Percentiles rank a stretch among this genome's conserved stretches.
Conservation (phyloP, 2,888 invertebrate species). For the Dicyrtomina minuta region DNA sequence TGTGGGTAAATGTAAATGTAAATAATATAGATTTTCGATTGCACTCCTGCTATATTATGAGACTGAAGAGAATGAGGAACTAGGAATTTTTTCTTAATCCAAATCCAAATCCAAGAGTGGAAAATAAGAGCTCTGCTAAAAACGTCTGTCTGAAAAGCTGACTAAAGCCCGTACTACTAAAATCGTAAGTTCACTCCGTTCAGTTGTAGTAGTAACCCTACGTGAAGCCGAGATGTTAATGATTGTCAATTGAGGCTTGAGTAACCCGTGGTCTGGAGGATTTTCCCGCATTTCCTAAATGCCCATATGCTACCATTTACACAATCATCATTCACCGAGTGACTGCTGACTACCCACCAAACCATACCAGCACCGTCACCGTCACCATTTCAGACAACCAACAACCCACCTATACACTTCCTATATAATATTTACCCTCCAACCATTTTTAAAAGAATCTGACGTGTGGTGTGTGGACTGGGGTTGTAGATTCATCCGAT, state of each 20-base stretch:
- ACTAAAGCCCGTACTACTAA: background rate
- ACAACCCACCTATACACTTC: constrained; percentile 5
- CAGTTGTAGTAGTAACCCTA: background rate
- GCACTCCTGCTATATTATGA: no score
- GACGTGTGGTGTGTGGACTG: no score
- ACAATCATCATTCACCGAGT: constrained; percentile 32
- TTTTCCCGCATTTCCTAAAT: constrained; percentile 37
- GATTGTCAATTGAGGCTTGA: constrained; percentile 27
- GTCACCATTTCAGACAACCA: no score
- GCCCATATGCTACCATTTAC: constrained; percentile 35
- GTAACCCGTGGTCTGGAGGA: constrained; percentile 17
- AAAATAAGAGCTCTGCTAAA: no score
- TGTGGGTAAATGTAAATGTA: no score
- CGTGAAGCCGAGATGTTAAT: constrained; percentile 16
- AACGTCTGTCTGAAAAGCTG: background rate
- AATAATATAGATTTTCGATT: no score
- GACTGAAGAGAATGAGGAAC: no score
- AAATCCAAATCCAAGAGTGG: no score
- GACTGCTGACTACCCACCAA: constrained; percentile 23
- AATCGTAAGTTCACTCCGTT: background rate
- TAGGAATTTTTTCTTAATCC: no score
- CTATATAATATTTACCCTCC: constrained; percentile 13
- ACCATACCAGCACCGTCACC: constrained; percentile 12
- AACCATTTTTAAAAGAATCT: background rate
- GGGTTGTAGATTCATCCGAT: background rate